phyloP scores from a whole-genome alignment of 2,797 vertebrate species.

The Aeoliscus strigatus region DNA sequence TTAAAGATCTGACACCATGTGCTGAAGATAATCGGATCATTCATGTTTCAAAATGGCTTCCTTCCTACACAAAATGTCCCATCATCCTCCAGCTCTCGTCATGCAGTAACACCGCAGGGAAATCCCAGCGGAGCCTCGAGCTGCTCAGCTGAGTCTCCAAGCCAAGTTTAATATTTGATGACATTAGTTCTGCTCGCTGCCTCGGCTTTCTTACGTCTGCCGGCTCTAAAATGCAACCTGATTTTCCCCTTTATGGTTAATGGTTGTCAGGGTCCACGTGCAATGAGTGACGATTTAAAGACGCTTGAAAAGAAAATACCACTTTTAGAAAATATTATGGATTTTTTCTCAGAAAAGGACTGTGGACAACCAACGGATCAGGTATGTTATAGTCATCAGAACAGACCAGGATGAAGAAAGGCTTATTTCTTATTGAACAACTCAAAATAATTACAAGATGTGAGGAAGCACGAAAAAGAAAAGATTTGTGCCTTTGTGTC shows the following conservation, averaged over 20 bases:
- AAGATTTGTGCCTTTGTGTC: too few relatives aligned
- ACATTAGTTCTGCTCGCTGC: constrained; percentile 79
- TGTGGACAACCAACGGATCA: too few relatives aligned
- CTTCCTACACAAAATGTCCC: constrained; percentile 40
- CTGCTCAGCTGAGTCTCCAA: constrained; percentile 51
- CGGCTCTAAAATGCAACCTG: constrained; percentile 29
- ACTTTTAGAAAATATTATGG: constrained; percentile 7
- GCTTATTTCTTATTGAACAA: too few relatives aligned
- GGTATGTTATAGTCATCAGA: too few relatives aligned
- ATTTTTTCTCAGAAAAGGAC: too few relatives aligned
- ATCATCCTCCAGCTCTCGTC: constrained; percentile 35
- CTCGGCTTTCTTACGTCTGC: constrained; percentile 57
- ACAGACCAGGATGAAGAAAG: too few relatives aligned
- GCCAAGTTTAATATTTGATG: constrained; percentile 81
- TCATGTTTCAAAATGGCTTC: constrained; percentile 39
- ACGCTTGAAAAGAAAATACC: constrained; percentile 10
- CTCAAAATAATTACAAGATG: too few relatives aligned
- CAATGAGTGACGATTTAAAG: constrained; percentile 36
- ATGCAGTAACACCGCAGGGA: constrained; percentile 35
- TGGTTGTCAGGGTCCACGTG: constrained; percentile 17
- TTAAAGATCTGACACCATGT: too few relatives aligned
- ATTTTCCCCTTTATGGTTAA: constrained; percentile 27
- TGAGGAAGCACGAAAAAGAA: too few relatives aligned
- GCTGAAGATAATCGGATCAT: not conserved
- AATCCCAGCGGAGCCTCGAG: constrained; percentile 34